Percentiles rank a stretch among this genome's conserved stretches.
Evolutionary conservation across 2,113 vertebrate genomes (phyloP).

Genomic region (Neodontobutis hainanensis): DNA sequence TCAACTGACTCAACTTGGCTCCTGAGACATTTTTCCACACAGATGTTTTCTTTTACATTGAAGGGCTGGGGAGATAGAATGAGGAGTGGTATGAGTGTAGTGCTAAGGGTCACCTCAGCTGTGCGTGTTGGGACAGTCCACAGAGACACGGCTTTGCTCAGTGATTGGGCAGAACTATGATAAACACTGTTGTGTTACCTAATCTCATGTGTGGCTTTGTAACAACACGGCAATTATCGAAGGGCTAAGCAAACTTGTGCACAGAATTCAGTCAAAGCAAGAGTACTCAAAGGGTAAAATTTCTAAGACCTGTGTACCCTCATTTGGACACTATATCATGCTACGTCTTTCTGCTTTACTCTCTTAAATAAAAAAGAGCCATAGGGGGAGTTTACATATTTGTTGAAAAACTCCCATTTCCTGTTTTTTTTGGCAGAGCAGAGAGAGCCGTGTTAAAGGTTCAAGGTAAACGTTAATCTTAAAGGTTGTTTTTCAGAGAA

Average conservation of each 20-base stretch:
- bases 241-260: slow-evolving; percentile 57
- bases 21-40: not conserved
- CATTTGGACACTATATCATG: no score
- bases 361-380: not conserved
- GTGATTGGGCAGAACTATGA: slow-evolving; percentile 16
- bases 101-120: not conserved
- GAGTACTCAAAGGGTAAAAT: no score
- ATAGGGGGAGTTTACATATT: no score
- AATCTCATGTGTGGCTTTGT: not conserved
- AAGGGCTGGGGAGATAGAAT: not conserved
- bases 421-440: no score
- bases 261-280: no score
- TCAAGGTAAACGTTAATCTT: not conserved
- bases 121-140: slow-evolving; percentile 4
- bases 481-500: not conserved
- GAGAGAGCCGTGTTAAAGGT: not conserved
- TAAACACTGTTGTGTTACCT: not conserved
- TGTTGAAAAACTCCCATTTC: no score
- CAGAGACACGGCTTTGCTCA: no score
- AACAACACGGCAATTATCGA: slow-evolving; percentile 64
- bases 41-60: not conserved
- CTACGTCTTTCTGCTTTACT: not conserved
- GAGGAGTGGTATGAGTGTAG: not conserved
- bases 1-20: no score
- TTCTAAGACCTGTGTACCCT: no score